Evolutionary conservation across 2,797 vertebrate species (phyloP).

Genomic region (Lepus oiostolus): DNA sequence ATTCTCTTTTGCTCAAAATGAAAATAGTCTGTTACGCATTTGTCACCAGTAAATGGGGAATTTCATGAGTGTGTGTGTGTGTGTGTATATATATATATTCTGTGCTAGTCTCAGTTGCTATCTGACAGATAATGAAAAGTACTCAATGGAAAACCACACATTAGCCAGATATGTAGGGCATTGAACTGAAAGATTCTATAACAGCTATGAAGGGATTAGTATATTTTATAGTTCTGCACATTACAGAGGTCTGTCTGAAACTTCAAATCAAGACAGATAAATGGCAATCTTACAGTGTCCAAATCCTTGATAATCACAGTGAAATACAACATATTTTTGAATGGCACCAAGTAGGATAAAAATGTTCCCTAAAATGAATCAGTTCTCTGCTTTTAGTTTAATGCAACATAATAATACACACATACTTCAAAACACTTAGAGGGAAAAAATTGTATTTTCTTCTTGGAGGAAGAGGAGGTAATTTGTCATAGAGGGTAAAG

Average conservation of each 20-base stretch:
- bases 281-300: neutral
- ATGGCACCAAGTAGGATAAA: neutral
- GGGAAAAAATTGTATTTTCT: neutral
- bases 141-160: neutral
- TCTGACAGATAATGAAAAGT: neutral
- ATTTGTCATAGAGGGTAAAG: neutral
- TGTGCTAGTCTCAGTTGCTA: neutral
- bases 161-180: neutral
- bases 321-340: neutral
- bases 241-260: slow-evolving; percentile 29
- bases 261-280: slow-evolving; percentile 57
- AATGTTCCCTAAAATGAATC: slow-evolving; percentile 35
- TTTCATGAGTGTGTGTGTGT: neutral
- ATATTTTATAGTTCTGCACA: neutral
- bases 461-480: neutral
- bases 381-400: slow-evolving; percentile 54
- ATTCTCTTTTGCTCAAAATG: slow-evolving; percentile 57
- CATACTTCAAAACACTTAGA: slow-evolving; percentile 21
- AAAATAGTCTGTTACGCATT: slow-evolving; percentile 42
- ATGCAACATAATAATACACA: neutral
- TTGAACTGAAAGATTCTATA: neutral
- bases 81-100: neutral
- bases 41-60: slow-evolving; percentile 42
- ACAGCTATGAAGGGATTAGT: neutral
- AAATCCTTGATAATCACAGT: slow-evolving; percentile 31